Evolutionary conservation across 1,140 invertebrate genomes (phyloP).

Genomic region (Achatina immaculata): DNA sequence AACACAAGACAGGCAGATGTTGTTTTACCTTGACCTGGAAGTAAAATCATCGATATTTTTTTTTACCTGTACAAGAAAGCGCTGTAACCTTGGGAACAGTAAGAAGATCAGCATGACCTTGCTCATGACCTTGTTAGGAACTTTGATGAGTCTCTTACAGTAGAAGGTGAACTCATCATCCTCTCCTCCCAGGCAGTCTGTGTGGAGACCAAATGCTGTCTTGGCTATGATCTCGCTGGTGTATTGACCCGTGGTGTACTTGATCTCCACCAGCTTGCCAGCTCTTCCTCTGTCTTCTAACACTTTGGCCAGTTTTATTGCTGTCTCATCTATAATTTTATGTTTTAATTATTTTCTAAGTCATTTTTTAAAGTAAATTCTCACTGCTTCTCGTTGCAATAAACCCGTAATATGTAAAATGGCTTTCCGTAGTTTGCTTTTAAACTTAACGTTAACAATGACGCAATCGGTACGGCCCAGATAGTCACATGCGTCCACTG

Average conservation of each 20-base stretch:
- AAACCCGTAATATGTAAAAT: too few species aligned
- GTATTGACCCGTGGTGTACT: slow-evolving; percentile 1
- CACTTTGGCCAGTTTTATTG: not conserved
- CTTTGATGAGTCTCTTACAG: not conserved
- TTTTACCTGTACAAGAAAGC: slow-evolving; percentile 8
- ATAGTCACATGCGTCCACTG: too few species aligned
- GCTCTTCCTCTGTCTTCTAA: not conserved
- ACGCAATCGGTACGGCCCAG: too few species aligned
- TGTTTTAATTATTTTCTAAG: too few species aligned
- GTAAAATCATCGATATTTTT: too few species aligned
- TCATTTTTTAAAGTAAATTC: too few species aligned
- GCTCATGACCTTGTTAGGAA: not conserved
- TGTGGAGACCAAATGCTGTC: slow-evolving; percentile 16
- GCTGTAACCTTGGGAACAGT: not conserved
- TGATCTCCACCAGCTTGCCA: not conserved
- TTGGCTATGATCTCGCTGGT: slow-evolving; percentile 28
- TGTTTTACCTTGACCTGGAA: too few species aligned
- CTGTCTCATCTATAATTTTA: slow-evolving; percentile 12
- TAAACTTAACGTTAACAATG: too few species aligned
- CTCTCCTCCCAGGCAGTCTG: slow-evolving; percentile 18
- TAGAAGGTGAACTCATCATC: slow-evolving; percentile 17
- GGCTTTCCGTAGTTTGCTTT: too few species aligned
- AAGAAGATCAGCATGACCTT: slow-evolving; percentile 4
- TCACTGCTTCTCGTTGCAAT: too few species aligned
- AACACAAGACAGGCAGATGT: too few species aligned